phyloP scores from a whole-genome alignment of 1,140 invertebrate genomes.

The Pseudomyrmex pallidus region DNA sequence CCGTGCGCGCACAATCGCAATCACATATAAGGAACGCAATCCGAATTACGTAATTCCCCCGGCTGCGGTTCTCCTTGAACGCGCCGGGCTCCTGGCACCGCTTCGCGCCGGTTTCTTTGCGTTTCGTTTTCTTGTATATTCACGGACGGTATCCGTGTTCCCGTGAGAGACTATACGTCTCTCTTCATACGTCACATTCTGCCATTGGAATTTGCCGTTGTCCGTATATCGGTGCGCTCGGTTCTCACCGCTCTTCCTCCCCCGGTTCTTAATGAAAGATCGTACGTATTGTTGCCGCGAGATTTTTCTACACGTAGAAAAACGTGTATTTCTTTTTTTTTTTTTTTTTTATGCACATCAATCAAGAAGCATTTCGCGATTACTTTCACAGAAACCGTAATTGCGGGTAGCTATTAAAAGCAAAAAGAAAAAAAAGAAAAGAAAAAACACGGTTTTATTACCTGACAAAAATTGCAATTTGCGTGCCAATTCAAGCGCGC shows the following conservation, averaged over 20 bases:
- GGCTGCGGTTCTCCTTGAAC: constrained; percentile 76
- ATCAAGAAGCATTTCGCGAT: neutral
- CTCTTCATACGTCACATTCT: neutral
- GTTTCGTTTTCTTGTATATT: constrained; percentile 58
- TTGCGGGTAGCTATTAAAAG: neutral
- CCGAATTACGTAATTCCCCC: constrained; percentile 73
- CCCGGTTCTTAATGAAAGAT: too few relatives aligned
- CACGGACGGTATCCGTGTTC: neutral
- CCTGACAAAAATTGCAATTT: constrained; percentile 20
- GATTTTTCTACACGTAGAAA: too few relatives aligned
- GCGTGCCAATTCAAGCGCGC: constrained; percentile 41
- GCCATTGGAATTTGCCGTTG: constrained; percentile 48
- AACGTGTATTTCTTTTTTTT: too few relatives aligned
- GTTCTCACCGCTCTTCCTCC: too few relatives aligned
- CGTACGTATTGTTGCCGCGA: too few relatives aligned
- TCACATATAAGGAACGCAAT: constrained; percentile 63
- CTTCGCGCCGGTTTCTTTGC: constrained; percentile 60
- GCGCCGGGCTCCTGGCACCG: constrained; percentile 66
- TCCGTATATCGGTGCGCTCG: neutral
- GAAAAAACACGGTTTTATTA: neutral
- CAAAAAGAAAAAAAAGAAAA: neutral
- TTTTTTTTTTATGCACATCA: neutral
- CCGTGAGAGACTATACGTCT: too few relatives aligned
- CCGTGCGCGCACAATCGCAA: constrained; percentile 1
- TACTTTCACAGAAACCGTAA: constrained; percentile 38